Conservation (phyloP, 2,888 invertebrate species). For the Eupelmus urozonus region DNA sequence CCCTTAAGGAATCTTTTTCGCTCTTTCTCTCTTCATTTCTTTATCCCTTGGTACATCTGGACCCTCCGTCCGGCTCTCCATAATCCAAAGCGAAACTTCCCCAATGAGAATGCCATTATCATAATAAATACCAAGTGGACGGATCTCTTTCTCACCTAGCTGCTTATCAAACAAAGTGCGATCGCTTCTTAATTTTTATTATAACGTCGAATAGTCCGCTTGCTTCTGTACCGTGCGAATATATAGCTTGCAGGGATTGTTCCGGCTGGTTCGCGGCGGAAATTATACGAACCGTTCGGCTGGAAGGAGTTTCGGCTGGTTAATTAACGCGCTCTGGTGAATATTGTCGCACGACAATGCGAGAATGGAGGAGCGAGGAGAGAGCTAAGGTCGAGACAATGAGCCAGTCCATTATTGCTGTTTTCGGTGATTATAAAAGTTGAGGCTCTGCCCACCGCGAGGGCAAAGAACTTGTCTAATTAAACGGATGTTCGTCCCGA, state of each 20-base stretch:
- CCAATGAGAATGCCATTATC: constrained; percentile 56
- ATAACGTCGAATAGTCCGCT: constrained; percentile 8
- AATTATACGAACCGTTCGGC: not conserved
- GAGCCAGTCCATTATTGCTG: not conserved
- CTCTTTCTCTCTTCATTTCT: constrained; percentile 28
- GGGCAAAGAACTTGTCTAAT: not conserved
- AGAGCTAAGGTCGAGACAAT: not conserved
- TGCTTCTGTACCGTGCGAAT: not conserved
- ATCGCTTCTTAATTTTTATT: constrained; percentile 34
- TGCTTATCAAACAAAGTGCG: constrained; percentile 19
- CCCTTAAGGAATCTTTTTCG: constrained; percentile 27
- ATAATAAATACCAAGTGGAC: constrained; percentile 46
- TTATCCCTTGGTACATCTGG: constrained; percentile 25
- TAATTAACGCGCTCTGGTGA: not conserved
- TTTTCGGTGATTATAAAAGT: not conserved
- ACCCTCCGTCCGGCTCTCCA: not conserved
- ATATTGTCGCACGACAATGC: no score
- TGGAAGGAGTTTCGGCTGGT: not conserved
- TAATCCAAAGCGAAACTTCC: constrained; percentile 48
- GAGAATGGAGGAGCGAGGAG: no score
- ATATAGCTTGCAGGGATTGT: not conserved
- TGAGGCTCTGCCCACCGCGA: not conserved
- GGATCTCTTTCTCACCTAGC: constrained; percentile 15
- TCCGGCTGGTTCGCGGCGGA: not conserved
- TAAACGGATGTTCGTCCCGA: no score